A percentile compares a stretch with the other conserved stretches of the same genome.
Evolutionary conservation across 1,140 invertebrate species (phyloP).

Genomic region (Brachionus rubens): DNA sequence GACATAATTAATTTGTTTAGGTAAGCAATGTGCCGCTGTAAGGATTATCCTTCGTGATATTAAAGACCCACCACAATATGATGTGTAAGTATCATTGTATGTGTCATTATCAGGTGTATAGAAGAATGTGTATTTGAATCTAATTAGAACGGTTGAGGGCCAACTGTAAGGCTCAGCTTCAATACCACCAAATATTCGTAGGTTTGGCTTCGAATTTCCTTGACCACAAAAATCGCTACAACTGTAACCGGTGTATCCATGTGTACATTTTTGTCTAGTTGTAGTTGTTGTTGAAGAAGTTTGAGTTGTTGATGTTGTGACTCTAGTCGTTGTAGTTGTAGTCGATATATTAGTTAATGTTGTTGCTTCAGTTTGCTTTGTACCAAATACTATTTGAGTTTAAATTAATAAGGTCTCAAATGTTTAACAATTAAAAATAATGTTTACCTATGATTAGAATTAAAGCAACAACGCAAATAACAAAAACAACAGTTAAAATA

Average conservation of each 20-base stretch:
- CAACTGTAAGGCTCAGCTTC: slow-evolving; percentile 24
- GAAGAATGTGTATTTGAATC: slow-evolving; percentile 23
- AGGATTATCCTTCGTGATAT: background rate
- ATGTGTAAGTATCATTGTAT: background rate
- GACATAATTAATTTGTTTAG: background rate
- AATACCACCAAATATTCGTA: slow-evolving; percentile 5
- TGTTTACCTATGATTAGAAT: background rate
- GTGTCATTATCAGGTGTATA: slow-evolving; percentile 4
- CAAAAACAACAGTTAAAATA: background rate
- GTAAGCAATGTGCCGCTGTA: slow-evolving; percentile 37
- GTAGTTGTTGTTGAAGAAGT: background rate
- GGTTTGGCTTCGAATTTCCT: background rate
- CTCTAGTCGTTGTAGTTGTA: background rate
- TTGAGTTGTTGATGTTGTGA: background rate
- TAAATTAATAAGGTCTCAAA: background rate
- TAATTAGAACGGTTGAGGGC: slow-evolving; percentile 14
- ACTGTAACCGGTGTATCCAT: slow-evolving; percentile 1
- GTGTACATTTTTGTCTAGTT: background rate
- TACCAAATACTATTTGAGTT: background rate
- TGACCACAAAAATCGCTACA: slow-evolving; percentile 6
- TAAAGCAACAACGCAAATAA: background rate
- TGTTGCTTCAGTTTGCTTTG: background rate
- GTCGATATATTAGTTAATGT: background rate
- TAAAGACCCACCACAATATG: slow-evolving; percentile 29
- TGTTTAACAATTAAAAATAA: background rate